Evolutionary conservation across 2,888 invertebrate genomes (phyloP).

Genomic region (Parasteatoda lunata): DNA sequence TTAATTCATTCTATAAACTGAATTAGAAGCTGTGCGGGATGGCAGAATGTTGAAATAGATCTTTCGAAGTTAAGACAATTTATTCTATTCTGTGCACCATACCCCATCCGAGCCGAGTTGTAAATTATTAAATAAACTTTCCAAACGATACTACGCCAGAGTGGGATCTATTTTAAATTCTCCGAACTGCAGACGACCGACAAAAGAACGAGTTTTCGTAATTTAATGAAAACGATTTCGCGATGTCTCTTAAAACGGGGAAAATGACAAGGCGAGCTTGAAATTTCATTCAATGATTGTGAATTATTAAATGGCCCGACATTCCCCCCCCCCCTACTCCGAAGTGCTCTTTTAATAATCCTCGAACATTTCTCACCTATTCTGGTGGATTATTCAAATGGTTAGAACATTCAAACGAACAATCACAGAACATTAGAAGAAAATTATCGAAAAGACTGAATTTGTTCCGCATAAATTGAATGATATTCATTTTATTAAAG

Average conservation of each 20-base stretch:
- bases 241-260: constrained; percentile 35
- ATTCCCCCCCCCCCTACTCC: constrained; percentile 12
- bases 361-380: neutral
- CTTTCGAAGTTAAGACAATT: constrained; percentile 25
- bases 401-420: constrained; percentile 20
- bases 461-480: too few species aligned
- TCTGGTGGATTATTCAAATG: constrained; percentile 64
- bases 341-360: neutral
- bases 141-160: neutral
- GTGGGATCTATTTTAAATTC: constrained; percentile 22
- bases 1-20: constrained; percentile 56
- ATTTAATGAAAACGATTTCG: constrained; percentile 56
- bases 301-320: constrained; percentile 52
- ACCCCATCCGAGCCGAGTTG: neutral
- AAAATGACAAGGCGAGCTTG: constrained; percentile 28
- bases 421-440: too few species aligned
- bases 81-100: constrained; percentile 3
- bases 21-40: constrained; percentile 17
- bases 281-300: constrained; percentile 54
- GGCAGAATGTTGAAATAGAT: neutral
- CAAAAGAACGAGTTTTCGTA: constrained; percentile 43
- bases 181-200: constrained; percentile 5
- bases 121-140: constrained; percentile 57
- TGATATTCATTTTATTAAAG: too few species aligned
- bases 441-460: too few species aligned